phyloP scores from a whole-genome alignment of 2,888 invertebrate species.

The Cosmia pyralina region DNA sequence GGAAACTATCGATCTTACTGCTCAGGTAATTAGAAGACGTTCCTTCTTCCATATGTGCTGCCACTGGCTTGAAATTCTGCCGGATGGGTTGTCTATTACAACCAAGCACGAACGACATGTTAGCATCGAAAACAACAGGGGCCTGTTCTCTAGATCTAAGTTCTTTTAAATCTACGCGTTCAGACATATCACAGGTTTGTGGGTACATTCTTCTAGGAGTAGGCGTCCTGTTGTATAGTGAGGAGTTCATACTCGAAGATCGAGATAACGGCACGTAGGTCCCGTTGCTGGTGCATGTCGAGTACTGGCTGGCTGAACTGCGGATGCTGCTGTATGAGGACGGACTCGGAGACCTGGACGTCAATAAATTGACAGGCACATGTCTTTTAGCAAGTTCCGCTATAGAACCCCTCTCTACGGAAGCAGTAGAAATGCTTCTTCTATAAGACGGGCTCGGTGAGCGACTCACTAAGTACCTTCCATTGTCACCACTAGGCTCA shows the following conservation, averaged over 20 bases:
- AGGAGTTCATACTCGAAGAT: constrained; percentile 84
- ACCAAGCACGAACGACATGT: constrained; percentile 94
- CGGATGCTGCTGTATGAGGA: constrained; percentile 82
- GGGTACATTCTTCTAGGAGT: constrained; percentile 93
- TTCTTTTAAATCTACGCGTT: constrained; percentile 90
- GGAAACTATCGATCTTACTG: constrained; percentile 94
- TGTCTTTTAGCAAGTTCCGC: constrained; percentile 87
- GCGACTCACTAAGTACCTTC: constrained; percentile 76
- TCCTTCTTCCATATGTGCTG: constrained; percentile 94
- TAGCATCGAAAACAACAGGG: constrained; percentile 95
- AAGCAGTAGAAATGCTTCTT: constrained; percentile 81
- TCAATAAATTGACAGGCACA: constrained; percentile 76
- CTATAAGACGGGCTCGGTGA: constrained; percentile 84
- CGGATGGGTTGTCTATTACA: constrained; percentile 93
- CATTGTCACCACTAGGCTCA: constrained; percentile 74
- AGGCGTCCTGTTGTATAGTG: constrained; percentile 83
- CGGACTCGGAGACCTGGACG: constrained; percentile 91
- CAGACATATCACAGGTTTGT: constrained; percentile 88
- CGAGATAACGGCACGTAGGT: constrained; percentile 84
- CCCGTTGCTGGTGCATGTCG: constrained; percentile 87
- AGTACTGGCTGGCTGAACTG: constrained; percentile 85
- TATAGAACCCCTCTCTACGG: constrained; percentile 88
- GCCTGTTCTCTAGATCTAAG: constrained; percentile 92
- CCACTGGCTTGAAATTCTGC: constrained; percentile 92
- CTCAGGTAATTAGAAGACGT: constrained; percentile 94